Percentiles rank a stretch among this genome's conserved stretches.
phyloP scores from a whole-genome alignment of 2,888 invertebrate species.

The Chydorus sphaericus region DNA sequence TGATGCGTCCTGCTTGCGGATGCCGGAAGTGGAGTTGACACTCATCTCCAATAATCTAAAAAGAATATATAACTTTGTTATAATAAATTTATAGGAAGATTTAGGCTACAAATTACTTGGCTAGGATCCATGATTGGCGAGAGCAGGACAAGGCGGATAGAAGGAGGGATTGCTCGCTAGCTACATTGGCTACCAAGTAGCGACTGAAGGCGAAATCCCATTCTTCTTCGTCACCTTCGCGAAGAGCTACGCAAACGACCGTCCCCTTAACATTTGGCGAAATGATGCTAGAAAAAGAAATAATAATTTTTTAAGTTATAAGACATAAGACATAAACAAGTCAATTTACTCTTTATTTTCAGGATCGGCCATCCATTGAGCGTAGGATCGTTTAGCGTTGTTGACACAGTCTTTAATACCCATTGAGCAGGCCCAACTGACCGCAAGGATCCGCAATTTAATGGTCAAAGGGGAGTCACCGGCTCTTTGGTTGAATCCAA shows the following conservation, averaged over 20 bases:
- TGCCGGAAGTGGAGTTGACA: conserved; percentile 52
- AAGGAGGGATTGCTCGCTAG: conserved; percentile 64
- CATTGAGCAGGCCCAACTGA: conserved; percentile 58
- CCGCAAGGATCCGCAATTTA: conserved; percentile 52
- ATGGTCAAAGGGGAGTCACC: conserved; percentile 50
- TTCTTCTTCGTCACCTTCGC: conserved; percentile 63
- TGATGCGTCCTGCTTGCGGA: conserved; percentile 66
- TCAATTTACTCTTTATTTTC: conserved; percentile 34
- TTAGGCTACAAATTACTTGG: conserved; percentile 33
- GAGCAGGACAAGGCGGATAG: conserved; percentile 70
- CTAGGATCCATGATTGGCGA: conserved; percentile 63
- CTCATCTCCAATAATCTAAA: conserved; percentile 57
- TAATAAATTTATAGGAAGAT: not conserved
- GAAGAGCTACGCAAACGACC: conserved; percentile 75
- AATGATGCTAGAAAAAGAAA: conserved; percentile 1
- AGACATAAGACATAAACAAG: conserved; percentile 14
- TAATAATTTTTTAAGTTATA: not conserved
- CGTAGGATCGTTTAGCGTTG: conserved; percentile 54
- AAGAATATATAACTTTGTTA: not conserved
- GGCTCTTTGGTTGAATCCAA: conserved; percentile 49
- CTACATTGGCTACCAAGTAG: conserved; percentile 56
- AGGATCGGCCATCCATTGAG: conserved; percentile 62
- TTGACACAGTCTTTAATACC: conserved; percentile 57
- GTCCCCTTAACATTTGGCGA: conserved; percentile 63
- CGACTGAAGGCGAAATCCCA: conserved; percentile 81